Evolutionary conservation across 2,113 vertebrate species (phyloP).

Genomic region (Desmodus rotundus): DNA sequence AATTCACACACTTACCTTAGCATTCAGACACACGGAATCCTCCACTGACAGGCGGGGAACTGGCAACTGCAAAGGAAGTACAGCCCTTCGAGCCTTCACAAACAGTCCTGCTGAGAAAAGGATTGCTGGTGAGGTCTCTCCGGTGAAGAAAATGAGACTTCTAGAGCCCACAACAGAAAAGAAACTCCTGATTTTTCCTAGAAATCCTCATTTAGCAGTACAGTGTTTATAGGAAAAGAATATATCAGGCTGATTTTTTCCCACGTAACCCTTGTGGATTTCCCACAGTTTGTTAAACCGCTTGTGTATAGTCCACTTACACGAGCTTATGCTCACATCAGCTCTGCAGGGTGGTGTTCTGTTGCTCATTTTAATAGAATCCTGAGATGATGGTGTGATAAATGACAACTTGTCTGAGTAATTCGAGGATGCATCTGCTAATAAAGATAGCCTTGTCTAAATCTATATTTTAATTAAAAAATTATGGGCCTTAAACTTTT

Average conservation of each 20-base stretch:
- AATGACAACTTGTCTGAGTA: constrained; percentile 22
- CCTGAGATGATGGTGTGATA: constrained; percentile 47
- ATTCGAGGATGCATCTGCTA: not conserved
- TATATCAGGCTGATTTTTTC: not conserved
- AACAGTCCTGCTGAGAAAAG: not conserved
- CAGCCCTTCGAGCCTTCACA: not conserved
- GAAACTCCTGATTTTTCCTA: not conserved
- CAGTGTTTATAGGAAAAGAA: not conserved
- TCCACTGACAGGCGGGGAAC: not conserved
- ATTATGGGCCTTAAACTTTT: not conserved
- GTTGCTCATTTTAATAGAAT: constrained; percentile 50
- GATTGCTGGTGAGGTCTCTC: not conserved
- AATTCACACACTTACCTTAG: not conserved
- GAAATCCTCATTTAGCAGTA: not conserved
- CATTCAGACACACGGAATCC: not conserved
- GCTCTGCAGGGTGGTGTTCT: constrained; percentile 23
- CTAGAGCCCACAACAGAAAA: not conserved
- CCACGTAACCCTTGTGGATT: constrained; percentile 4
- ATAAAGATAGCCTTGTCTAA: constrained; percentile 29
- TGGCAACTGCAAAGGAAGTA: not conserved
- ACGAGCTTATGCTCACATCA: constrained; percentile 46
- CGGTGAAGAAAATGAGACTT: not conserved
- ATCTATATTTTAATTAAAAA: constrained; percentile 38
- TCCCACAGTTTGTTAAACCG: constrained; percentile 43
- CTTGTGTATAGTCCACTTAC: constrained; percentile 54